Base-by-base conservation (phyloP, 2,888 invertebrate genomes). In the Adelphocoris suturalis region DNA sequence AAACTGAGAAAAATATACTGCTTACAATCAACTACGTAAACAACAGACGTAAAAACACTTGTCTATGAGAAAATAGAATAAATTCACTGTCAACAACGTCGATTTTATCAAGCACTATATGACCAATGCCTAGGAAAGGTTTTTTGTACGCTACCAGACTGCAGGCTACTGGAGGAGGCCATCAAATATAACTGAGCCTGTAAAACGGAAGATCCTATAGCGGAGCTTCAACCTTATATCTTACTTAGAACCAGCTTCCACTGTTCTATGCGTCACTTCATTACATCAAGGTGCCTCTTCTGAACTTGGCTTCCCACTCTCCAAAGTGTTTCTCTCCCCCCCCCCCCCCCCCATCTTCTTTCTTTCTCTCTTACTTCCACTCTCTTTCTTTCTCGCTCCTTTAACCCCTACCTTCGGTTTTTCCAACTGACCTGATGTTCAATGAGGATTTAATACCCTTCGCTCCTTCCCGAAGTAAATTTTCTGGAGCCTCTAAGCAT, bases 371-470 rank as follows among this genome's bases (percentile, higher is more conserved):
- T 19, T 14, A 7, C 37, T 4, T 19, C 46, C 48, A n/a, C 46
- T 28, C n/a, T 37, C 16, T n/a, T 46, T 80, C 14, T 37, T 37
- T 19, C 75, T 75, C 19, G 1, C 2, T 80, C 13, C 16, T 37
- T 46, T 14, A 7, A 12, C 37, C 52, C 52, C 52, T 2, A 52
- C 52, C 14, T 16, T 52, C 14, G 3, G 68, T 3, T 68, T 68
- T 68, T 68, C 68, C 13, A 23, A 68, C 82, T 23, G 47, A 78
- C 78, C 47, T 52, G 82, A 52, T 82, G 82, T 52, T 27, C 82
- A 52, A 82, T 82, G 82, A 82, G 82, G 82, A 82, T 82, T 82
- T 82, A 82, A 82, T 82, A 82, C 82, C 52, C 82, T 52, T 82
- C 82, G n/a, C 82, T 27, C 19, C 23, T 52, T 82, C 52, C 82